A percentile compares a stretch with the other conserved stretches of the same genome.
Evolutionary conservation across 1,140 invertebrate species (phyloP).

Genomic region (Ephestia elutella): DNA sequence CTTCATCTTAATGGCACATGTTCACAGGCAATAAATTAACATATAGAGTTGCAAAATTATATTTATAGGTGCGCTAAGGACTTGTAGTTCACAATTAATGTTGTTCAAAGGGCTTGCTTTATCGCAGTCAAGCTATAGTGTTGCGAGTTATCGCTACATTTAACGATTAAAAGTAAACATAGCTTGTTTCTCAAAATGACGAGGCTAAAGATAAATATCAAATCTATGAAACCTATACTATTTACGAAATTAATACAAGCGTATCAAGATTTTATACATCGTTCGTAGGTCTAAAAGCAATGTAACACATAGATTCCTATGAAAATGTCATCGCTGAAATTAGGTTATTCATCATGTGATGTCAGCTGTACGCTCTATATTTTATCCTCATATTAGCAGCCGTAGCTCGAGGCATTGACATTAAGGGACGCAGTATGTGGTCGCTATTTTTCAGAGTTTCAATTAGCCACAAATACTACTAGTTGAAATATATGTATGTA

Average conservation of each 20-base stretch:
- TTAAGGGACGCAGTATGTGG: slow-evolving; percentile 37
- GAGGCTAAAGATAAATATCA: not conserved
- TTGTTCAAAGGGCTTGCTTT: slow-evolving; percentile 1
- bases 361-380: not conserved
- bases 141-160: slow-evolving; percentile 12
- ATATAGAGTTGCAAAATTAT: not conserved
- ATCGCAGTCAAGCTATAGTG: slow-evolving; percentile 8
- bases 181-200: not conserved
- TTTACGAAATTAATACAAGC: too few species aligned
- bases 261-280: too few species aligned
- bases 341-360: too few species aligned
- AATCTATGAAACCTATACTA: not conserved
- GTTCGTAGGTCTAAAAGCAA: too few species aligned
- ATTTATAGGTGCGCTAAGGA: not conserved
- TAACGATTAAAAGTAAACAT: slow-evolving; percentile 27
- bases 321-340: too few species aligned
- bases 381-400: not conserved
- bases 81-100: slow-evolving; percentile 2
- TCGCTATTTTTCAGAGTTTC: slow-evolving; percentile 46
- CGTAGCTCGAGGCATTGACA: slow-evolving; percentile 23
- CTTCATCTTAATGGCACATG: not conserved
- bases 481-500: slow-evolving; percentile 20
- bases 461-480: slow-evolving; percentile 26
- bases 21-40: slow-evolving; percentile 7
- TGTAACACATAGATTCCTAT: too few species aligned